phyloP scores from a whole-genome alignment of 2,888 invertebrate genomes.

The Rhodophaea formosa region DNA sequence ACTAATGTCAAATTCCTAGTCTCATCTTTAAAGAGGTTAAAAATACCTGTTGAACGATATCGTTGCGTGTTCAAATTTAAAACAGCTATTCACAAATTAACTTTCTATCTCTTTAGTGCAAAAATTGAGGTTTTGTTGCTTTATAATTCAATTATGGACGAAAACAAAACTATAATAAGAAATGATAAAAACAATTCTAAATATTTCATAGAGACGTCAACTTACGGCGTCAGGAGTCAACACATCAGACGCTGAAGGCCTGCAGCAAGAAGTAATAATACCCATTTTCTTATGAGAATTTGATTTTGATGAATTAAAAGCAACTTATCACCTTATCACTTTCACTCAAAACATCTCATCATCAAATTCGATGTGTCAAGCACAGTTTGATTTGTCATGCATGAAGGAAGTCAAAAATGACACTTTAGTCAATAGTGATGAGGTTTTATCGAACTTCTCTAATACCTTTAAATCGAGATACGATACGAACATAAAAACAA shows the following conservation, averaged over 20 bases:
- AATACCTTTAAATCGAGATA: no score
- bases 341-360: not conserved
- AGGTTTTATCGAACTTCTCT: no score
- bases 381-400: no score
- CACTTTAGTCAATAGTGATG: no score
- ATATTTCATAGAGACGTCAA: conserved; percentile 25
- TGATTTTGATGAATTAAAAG: conserved; percentile 13
- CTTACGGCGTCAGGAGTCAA: conserved; percentile 82
- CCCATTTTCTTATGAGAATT: conserved; percentile 60
- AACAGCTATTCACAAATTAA: no score
- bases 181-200: not conserved
- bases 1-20: no score
- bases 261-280: conserved; percentile 77
- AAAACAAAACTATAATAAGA: conserved; percentile 12
- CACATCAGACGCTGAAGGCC: conserved; percentile 77
- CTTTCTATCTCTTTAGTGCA: no score
- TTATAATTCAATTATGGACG: not conserved
- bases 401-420: no score
- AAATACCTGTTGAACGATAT: not conserved
- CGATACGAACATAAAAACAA: no score
- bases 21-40: not conserved
- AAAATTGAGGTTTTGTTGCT: no score
- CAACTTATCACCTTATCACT: not conserved
- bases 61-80: no score
- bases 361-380: not conserved